Evolutionary conservation across 2,888 invertebrate genomes (phyloP).

Genomic region (Ennomos quercinarius): DNA sequence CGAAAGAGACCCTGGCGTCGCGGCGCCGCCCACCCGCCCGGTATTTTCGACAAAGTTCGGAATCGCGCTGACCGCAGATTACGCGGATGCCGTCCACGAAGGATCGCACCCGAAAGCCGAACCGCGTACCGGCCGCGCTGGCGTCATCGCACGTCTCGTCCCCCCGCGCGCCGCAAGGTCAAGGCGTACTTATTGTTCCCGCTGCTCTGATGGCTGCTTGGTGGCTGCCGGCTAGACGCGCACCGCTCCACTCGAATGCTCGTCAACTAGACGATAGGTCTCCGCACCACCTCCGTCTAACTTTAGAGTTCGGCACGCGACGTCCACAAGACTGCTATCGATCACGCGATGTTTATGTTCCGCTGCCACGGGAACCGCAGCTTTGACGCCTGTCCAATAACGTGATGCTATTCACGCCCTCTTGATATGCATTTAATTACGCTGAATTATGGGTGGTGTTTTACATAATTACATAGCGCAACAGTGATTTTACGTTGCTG

Average conservation of each 20-base stretch:
- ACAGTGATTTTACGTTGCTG: constrained; percentile 25
- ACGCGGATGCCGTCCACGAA: constrained; percentile 83
- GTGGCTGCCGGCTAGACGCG: constrained; percentile 55
- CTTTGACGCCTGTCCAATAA: constrained; percentile 49
- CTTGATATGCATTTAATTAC: constrained; percentile 53
- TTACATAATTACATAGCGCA: constrained; percentile 36
- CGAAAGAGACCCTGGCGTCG: constrained; percentile 68
- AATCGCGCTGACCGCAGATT: constrained; percentile 80
- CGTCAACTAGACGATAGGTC: constrained; percentile 52
- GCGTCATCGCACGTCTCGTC: constrained; percentile 79
- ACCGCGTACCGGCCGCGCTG: constrained; percentile 78
- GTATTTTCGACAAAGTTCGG: constrained; percentile 77
- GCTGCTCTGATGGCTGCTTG: constrained; percentile 53
- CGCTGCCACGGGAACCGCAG: constrained; percentile 79
- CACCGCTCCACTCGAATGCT: constrained; percentile 58
- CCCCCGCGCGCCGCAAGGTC: constrained; percentile 81
- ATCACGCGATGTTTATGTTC: constrained; percentile 78
- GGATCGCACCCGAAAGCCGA: constrained; percentile 85
- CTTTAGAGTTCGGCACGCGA: constrained; percentile 50
- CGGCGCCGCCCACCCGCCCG: constrained; percentile 75
- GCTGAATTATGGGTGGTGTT: constrained; percentile 33
- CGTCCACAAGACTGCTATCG: constrained; percentile 65
- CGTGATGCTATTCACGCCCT: constrained; percentile 59
- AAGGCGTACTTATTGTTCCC: constrained; percentile 81
- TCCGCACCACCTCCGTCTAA: constrained; percentile 46